Evolutionary conservation across 2,113 vertebrate species (phyloP).

Genomic region (Podocnemis expansa): DNA sequence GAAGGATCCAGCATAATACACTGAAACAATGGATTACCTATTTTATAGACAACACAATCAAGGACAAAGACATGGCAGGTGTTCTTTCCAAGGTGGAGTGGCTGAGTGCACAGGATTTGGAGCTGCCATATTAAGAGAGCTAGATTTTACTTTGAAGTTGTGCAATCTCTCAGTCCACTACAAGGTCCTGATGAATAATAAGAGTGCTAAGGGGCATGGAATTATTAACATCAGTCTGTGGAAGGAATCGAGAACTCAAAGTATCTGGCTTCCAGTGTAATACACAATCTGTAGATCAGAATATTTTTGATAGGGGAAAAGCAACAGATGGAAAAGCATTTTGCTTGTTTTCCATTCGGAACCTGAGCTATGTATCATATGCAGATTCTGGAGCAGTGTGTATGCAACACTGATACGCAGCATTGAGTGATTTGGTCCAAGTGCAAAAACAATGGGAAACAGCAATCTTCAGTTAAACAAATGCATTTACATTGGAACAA

Average conservation of each 20-base stretch:
- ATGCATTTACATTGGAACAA: background rate
- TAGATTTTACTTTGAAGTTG: background rate
- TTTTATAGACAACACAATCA: background rate
- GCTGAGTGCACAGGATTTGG: background rate
- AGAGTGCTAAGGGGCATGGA: background rate
- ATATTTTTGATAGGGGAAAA: background rate
- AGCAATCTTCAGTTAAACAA: background rate
- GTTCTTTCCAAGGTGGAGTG: background rate
- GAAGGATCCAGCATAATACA: background rate
- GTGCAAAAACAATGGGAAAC: background rate
- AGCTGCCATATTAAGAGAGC: background rate
- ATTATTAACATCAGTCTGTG: background rate
- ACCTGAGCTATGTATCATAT: background rate
- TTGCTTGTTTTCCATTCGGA: background rate
- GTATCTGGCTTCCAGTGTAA: background rate
- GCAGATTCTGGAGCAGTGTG: background rate
- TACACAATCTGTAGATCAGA: background rate
- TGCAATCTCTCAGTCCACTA: background rate
- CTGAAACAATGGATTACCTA: background rate
- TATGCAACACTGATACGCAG: background rate
- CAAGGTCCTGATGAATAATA: background rate
- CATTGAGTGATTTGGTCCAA: background rate
- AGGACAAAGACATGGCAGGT: background rate
- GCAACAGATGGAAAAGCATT: background rate
- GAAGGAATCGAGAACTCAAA: background rate